These are phyloP conservation scores for Stratiomys singularior DNA, from an alignment of 2,888 invertebrate genomes.

Conservation along the genomic window DNA sequence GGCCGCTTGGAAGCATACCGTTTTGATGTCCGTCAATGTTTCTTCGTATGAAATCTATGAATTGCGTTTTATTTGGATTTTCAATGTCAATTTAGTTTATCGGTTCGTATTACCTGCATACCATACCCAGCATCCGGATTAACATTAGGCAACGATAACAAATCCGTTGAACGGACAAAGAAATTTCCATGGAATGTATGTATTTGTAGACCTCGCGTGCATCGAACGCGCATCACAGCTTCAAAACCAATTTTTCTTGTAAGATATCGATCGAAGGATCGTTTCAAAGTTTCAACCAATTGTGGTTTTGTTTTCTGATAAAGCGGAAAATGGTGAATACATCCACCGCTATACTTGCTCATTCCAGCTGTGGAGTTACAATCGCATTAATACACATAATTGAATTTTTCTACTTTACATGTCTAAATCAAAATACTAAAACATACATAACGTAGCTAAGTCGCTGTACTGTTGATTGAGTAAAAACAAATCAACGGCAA, in stretches of 20 bases:
- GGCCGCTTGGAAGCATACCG: conserved; percentile 97
- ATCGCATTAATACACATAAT: conserved; percentile 36
- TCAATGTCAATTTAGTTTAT: background rate
- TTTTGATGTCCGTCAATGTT: conserved; percentile 83
- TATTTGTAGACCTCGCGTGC: conserved; percentile 91
- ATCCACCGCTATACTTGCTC: conserved; percentile 94
- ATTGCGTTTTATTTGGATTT: background rate
- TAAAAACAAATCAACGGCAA: conserved; percentile 95
- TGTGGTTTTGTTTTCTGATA: conserved; percentile 78
- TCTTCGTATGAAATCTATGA: conserved; percentile 82
- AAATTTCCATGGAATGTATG: conserved; percentile 99
- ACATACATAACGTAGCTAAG: conserved; percentile 86
- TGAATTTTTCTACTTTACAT: background rate
- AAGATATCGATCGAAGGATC: conserved; percentile 86
- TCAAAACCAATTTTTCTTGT: conserved; percentile 98
- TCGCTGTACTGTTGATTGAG: conserved; percentile 94
- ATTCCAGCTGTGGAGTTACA: conserved; percentile 75
- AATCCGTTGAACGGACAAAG: conserved; percentile 97
- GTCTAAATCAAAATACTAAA: background rate
- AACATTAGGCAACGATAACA: conserved; percentile 94
- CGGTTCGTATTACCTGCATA: conserved; percentile 79
- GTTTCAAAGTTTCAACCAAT: conserved; percentile 79
- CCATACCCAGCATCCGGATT: conserved; percentile 98
- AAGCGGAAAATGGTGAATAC: conserved; percentile 91
- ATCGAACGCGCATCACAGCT: conserved; percentile 96